These are phyloP conservation scores for Molothrus ater DNA, from an alignment of 2,797 vertebrate genomes.

Conservation along the genomic window DNA sequence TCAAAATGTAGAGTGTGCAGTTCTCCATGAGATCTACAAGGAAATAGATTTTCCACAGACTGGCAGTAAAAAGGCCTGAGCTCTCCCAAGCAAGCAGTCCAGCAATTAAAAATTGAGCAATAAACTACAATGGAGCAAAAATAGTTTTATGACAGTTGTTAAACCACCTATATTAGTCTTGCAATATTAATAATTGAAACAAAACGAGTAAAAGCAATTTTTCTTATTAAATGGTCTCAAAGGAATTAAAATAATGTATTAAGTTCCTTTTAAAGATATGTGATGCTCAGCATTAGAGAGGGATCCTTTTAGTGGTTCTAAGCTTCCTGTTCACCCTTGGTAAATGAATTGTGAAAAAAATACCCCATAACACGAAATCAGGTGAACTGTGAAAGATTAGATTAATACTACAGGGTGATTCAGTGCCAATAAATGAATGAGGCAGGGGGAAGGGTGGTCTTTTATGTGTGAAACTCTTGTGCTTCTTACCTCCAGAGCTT, in stretches of 20 bases:
- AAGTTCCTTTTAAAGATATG: slow-evolving; percentile 22
- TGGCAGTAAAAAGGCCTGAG: background rate
- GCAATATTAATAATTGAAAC: slow-evolving; percentile 22
- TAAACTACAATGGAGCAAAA: background rate
- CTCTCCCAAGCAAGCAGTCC: background rate
- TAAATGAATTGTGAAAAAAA: slow-evolving; percentile 38
- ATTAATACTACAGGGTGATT: slow-evolving; percentile 40
- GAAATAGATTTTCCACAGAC: background rate
- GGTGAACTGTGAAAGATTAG: slow-evolving; percentile 41
- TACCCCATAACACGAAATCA: background rate
- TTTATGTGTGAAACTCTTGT: background rate
- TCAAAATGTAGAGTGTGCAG: background rate
- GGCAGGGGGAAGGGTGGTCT: background rate
- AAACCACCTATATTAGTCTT: background rate
- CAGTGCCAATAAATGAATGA: slow-evolving; percentile 13
- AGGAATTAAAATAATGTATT: slow-evolving; percentile 26
- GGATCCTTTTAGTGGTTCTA: background rate
- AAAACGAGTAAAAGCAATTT: background rate
- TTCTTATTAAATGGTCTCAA: background rate
- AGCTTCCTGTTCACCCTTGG: background rate
- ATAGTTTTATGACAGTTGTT: slow-evolving; percentile 19
- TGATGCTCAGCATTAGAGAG: background rate
- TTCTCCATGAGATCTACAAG: background rate
- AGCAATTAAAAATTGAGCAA: slow-evolving; percentile 4
- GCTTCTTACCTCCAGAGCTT: slow-evolving; percentile 86